A percentile compares a stretch with the other conserved stretches of the same genome.
Conservation (phyloP, 2,888 invertebrate genomes). For the Plagodis pulveraria region DNA sequence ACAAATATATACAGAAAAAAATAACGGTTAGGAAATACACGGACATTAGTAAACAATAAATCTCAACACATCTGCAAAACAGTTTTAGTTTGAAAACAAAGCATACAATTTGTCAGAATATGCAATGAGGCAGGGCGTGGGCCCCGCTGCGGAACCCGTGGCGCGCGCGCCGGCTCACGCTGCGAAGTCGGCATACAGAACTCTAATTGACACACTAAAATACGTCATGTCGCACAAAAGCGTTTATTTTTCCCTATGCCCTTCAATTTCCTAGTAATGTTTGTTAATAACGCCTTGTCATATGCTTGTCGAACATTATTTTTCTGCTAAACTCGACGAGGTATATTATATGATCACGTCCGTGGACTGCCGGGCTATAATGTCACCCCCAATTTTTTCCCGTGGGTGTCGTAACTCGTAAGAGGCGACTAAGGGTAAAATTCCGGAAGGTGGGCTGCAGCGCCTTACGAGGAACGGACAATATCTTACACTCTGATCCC, state of each 20-base stretch:
- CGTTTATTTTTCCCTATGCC: constrained; percentile 39
- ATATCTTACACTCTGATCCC: no score
- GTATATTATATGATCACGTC: no score
- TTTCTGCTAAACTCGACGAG: constrained; percentile 1
- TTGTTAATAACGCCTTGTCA: constrained; percentile 30
- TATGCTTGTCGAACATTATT: constrained; percentile 9
- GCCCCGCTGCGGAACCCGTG: constrained; percentile 55
- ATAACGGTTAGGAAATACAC: constrained; percentile 42
- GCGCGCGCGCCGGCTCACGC: constrained; percentile 65
- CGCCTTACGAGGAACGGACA: no score
- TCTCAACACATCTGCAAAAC: constrained; percentile 53
- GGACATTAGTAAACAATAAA: constrained; percentile 44
- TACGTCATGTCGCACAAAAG: constrained; percentile 66
- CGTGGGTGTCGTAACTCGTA: no score
- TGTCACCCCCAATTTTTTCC: no score
- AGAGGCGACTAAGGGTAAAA: no score
- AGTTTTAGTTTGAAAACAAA: constrained; percentile 61
- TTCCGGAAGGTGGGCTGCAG: no score
- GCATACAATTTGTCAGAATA: constrained; percentile 66
- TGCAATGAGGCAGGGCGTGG: constrained; percentile 55
- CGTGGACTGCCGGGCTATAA: no score
- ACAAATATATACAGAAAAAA: no score
- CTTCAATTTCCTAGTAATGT: constrained; percentile 49
- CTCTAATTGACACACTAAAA: constrained; percentile 84
- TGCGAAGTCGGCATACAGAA: constrained; percentile 75